Evolutionary conservation across 2,888 invertebrate species (phyloP).

Genomic region (Lasioglossum marginatum): DNA sequence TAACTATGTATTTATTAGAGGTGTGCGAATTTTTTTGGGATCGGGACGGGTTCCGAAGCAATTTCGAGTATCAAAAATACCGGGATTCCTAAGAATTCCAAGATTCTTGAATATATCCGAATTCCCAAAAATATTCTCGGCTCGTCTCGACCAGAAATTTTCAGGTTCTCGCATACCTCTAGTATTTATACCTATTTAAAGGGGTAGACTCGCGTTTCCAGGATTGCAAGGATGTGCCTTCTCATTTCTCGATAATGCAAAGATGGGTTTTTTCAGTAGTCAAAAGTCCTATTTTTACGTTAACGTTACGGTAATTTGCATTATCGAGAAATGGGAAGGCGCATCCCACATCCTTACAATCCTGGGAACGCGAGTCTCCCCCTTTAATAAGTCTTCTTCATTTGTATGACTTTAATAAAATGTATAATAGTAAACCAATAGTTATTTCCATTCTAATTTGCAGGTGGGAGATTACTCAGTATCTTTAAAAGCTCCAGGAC

Average conservation of each 20-base stretch:
- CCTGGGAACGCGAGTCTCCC: too few species aligned
- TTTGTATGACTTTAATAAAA: neutral
- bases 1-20: neutral
- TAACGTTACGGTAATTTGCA: too few species aligned
- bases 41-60: neutral
- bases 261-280: too few species aligned
- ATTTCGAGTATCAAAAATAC: neutral
- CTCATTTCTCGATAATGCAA: too few species aligned
- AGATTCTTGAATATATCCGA: neutral
- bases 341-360: too few species aligned
- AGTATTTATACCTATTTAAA: neutral
- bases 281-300: too few species aligned
- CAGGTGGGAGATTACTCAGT: conserved; percentile 99
- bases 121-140: neutral
- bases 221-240: too few species aligned
- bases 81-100: neutral
- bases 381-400: neutral
- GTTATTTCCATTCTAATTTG: conserved; percentile 46
- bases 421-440: neutral
- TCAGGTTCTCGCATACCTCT: neutral
- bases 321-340: too few species aligned
- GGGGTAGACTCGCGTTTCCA: too few species aligned
- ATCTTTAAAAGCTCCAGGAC: conserved; percentile 97
- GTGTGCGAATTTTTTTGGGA: neutral
- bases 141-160: neutral